Conservation (phyloP, 37 sponge, comb jelly and placozoan genomes). For the Axinella damicornis region DNA sequence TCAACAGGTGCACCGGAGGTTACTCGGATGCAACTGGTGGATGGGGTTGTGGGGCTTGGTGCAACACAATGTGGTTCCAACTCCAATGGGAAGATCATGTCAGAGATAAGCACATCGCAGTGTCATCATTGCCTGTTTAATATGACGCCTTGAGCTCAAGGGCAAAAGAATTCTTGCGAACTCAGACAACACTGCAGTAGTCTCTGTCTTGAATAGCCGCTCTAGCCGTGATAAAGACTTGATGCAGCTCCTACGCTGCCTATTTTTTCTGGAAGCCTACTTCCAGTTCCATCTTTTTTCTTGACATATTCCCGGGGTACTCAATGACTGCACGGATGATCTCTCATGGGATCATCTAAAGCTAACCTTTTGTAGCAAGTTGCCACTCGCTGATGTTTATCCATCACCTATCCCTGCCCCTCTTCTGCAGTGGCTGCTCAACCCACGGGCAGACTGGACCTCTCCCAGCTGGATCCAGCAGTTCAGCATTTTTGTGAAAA, state of each 20-base stretch:
- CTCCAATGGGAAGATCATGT: constrained; percentile 9
- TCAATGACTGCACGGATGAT: constrained; percentile 48
- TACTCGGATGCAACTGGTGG: no score
- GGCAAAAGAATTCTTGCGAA: neutral
- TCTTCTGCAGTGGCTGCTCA: constrained; percentile 27
- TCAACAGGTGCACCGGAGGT: no score
- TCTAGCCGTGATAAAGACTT: neutral
- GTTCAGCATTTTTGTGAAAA: constrained; percentile 47
- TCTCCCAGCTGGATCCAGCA: constrained; percentile 47
- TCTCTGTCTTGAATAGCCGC: constrained; percentile 11
- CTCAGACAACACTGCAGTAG: constrained; percentile 56
- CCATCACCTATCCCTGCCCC: neutral
- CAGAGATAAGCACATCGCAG: neutral
- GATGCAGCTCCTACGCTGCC: constrained; percentile 40
- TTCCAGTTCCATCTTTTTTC: constrained; percentile 11
- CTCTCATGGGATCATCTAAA: constrained; percentile 48
- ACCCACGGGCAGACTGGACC: constrained; percentile 53
- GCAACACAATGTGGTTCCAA: no score
- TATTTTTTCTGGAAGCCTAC: constrained; percentile 43
- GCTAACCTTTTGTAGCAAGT: neutral
- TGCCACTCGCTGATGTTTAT: neutral
- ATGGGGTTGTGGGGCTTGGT: no score
- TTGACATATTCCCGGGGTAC: constrained; percentile 18
- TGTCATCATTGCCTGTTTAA: constrained; percentile 23
- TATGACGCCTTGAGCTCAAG: neutral